Evolutionary conservation across 2,797 vertebrate genomes (phyloP).

Genomic region (Merluccius polli): DNA sequence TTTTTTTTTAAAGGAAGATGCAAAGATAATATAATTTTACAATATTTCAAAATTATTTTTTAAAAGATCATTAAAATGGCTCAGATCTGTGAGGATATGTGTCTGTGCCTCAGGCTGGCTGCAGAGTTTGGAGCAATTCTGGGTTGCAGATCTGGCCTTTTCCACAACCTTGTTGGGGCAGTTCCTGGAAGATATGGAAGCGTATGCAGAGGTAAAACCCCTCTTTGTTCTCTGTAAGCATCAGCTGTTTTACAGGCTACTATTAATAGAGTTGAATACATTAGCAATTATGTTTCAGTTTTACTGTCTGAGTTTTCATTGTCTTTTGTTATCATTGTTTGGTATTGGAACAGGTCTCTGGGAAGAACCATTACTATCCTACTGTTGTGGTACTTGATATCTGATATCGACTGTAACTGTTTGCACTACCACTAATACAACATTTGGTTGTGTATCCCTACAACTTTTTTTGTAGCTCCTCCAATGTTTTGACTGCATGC

Average conservation of each 20-base stretch:
- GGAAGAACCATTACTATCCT: too few relatives aligned
- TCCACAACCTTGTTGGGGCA: constrained; percentile 96
- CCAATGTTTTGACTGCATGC: too few relatives aligned
- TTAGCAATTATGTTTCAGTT: neutral
- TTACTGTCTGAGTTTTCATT: neutral
- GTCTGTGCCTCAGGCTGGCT: constrained; percentile 80
- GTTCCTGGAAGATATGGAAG: constrained; percentile 99
- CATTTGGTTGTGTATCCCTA: too few relatives aligned
- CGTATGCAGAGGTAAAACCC: constrained; percentile 87
- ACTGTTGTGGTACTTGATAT: too few relatives aligned
- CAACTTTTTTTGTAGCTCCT: too few relatives aligned
- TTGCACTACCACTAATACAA: too few relatives aligned
- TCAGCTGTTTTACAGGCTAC: neutral
- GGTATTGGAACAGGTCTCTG: too few relatives aligned
- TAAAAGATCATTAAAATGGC: neutral
- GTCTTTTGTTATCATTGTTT: too few relatives aligned
- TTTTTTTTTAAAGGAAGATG: too few relatives aligned
- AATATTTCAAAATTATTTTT: too few relatives aligned
- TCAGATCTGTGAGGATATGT: neutral
- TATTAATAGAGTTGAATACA: neutral
- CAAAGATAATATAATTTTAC: too few relatives aligned
- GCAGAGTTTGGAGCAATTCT: constrained; percentile 98
- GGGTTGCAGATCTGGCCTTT: constrained; percentile 97
- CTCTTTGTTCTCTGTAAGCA: neutral
- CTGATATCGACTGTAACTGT: too few relatives aligned